Percentiles rank a stretch among this genome's conserved stretches.
Conservation (phyloP, 2,113 vertebrate species). For the Todiramphus saurophagus region DNA sequence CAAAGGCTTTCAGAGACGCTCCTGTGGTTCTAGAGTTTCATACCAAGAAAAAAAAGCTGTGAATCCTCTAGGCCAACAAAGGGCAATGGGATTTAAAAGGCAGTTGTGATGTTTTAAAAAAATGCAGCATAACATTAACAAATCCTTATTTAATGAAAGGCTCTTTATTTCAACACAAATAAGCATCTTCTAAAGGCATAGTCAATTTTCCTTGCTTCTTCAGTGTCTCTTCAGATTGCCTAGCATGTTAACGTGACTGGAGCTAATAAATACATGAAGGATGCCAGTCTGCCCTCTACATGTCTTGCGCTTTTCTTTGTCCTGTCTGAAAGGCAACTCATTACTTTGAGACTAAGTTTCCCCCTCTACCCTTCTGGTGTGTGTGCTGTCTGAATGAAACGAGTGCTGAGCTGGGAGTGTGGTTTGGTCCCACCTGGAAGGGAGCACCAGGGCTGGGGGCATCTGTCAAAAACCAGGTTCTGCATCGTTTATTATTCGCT, state of each 20-base stretch:
- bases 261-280: neutral
- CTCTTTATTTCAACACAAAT: neutral
- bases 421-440: neutral
- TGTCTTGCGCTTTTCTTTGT: neutral
- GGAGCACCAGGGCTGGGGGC: neutral
- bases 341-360: neutral
- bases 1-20: neutral
- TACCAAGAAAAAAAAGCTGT: neutral
- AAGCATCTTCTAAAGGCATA: neutral
- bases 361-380: neutral
- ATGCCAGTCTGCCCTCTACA: neutral
- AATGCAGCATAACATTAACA: neutral
- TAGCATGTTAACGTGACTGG: accelerated
- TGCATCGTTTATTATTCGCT: accelerated
- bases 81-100: neutral
- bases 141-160: neutral
- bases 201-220: neutral
- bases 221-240: neutral
- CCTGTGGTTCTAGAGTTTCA: neutral
- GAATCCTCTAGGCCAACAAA: neutral
- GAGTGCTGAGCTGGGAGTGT: accelerated
- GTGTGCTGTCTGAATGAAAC: neutral
- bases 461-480: neutral
- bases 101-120: neutral
- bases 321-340: neutral